phyloP scores from a whole-genome alignment of 2,888 invertebrate genomes.

The Chaitophorus viminalis region DNA sequence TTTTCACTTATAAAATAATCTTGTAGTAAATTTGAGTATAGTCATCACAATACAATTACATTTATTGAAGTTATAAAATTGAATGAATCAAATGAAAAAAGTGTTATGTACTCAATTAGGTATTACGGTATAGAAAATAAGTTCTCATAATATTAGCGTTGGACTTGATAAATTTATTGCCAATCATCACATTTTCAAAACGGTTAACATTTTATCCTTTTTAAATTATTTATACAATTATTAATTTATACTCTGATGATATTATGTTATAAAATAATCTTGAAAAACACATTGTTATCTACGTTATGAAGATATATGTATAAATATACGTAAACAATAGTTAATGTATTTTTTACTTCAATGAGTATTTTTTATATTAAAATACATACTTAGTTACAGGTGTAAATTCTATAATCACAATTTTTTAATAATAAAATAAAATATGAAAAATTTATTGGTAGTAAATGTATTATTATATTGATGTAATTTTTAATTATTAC shows the following conservation, averaged over 20 bases:
- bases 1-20: not conserved
- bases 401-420: no score
- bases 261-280: not conserved
- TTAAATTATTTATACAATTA: not conserved
- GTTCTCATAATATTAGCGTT: no score
- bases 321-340: not conserved
- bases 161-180: not conserved
- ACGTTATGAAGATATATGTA: not conserved
- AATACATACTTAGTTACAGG: not conserved
- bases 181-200: not conserved
- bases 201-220: not conserved
- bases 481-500: no score
- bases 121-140: not conserved
- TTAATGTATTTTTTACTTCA: not conserved
- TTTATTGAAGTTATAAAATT: not conserved
- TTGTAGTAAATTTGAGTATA: not conserved
- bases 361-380: not conserved
- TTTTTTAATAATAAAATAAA: no score
- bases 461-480: no score
- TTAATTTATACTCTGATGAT: not conserved
- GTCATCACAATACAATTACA: not conserved
- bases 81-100: not conserved
- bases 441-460: no score
- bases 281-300: not conserved
- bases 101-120: not conserved